Evolutionary conservation across 2,113 vertebrate genomes (phyloP).

Genomic region (Osmerus mordax): DNA sequence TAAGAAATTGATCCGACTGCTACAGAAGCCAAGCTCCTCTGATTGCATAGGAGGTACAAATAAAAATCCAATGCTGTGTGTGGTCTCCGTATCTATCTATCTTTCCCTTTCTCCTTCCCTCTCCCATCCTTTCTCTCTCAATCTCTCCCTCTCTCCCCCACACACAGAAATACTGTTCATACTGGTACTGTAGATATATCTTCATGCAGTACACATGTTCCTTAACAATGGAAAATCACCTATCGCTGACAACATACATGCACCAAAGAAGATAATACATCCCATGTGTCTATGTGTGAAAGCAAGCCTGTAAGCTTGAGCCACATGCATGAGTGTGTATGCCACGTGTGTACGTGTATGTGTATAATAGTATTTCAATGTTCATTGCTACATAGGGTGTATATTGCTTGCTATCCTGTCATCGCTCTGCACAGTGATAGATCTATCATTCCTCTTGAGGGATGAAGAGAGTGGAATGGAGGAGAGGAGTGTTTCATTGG

Average conservation of each 20-base stretch:
- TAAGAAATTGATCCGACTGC: constrained; percentile 40
- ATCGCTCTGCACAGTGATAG: constrained; percentile 30
- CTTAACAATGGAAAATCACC: background rate
- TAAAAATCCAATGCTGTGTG: constrained; percentile 15
- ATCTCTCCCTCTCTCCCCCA: constrained; percentile 8
- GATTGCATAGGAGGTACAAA: constrained; percentile 37
- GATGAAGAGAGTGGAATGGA: constrained; percentile 16
- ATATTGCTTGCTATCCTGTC: background rate
- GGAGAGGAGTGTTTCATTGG: constrained; percentile 41
- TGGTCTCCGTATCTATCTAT: background rate
- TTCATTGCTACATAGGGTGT: background rate
- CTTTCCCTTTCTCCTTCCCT: background rate
- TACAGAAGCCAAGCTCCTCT: constrained; percentile 3
- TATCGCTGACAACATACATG: constrained; percentile 11
- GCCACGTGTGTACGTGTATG: background rate
- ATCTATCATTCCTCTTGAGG: constrained; percentile 33
- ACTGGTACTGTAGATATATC: background rate
- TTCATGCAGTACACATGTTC: constrained; percentile 38
- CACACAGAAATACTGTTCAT: constrained; percentile 47
- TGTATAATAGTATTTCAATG: constrained; percentile 3
- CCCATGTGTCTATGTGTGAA: constrained; percentile 2
- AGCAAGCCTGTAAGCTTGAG: constrained; percentile 3
- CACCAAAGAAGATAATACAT: background rate
- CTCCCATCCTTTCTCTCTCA: constrained; percentile 2
- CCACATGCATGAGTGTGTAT: constrained; percentile 15